phyloP scores from a whole-genome alignment of 2,113 vertebrate species.

The Hystrix cristata region DNA sequence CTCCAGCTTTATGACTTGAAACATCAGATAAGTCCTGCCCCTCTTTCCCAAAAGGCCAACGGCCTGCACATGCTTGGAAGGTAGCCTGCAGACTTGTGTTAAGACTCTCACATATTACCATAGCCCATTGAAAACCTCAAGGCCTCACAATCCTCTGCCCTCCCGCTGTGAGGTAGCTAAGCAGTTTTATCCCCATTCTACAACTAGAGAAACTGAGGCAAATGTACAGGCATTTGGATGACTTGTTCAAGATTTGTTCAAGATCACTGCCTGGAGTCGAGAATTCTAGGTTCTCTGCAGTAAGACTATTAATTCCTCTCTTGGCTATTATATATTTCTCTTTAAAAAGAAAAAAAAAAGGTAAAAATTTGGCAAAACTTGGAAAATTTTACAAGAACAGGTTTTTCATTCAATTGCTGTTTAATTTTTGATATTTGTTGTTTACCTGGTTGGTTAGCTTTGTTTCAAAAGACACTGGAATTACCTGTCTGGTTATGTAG shows the following conservation, averaged over 20 bases:
- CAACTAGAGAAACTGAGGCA: conserved; percentile 78
- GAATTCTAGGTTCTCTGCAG: conserved; percentile 21
- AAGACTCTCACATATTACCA: background rate
- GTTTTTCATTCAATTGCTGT: conserved; percentile 46
- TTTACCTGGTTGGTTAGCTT: conserved; percentile 46
- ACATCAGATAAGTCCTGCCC: background rate
- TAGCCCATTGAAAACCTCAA: conserved; percentile 26
- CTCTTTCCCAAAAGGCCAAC: background rate
- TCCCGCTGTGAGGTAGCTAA: conserved; percentile 83
- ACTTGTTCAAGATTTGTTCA: conserved; percentile 39
- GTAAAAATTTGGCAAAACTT: conserved; percentile 65
- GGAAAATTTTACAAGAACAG: conserved; percentile 12
- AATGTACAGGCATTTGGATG: conserved; percentile 55
- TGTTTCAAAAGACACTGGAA: conserved; percentile 76
- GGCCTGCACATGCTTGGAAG: background rate
- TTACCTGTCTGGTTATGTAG: conserved; percentile 91
- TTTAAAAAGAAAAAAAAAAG: background rate
- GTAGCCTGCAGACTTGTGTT: background rate
- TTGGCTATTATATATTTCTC: conserved; percentile 9
- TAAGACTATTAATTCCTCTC: background rate
- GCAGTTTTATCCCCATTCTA: conserved; percentile 73
- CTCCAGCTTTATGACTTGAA: conserved; percentile 1
- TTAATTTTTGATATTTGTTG: background rate
- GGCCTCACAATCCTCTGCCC: conserved; percentile 62
- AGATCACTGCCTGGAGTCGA: background rate